These are phyloP conservation scores for Thrips palmi DNA, from an alignment of 1,140 invertebrate species.

Conservation along the genomic window DNA sequence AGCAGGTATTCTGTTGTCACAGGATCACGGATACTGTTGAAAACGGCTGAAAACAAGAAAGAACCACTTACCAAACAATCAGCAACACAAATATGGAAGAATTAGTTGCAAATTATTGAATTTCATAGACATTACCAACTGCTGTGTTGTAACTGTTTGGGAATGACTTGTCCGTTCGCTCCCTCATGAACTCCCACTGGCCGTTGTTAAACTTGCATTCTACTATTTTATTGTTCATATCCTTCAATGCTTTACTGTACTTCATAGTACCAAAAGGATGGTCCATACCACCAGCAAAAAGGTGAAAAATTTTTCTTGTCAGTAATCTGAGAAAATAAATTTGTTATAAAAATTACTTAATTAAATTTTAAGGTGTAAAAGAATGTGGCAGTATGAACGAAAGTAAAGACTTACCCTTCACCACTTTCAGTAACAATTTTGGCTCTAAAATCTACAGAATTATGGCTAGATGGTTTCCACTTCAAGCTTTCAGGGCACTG, in stretches of 20 bases:
- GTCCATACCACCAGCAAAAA: conserved; percentile 58
- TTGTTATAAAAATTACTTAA: conserved; percentile 8
- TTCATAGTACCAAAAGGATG: conserved; percentile 54
- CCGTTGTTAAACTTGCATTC: conserved; percentile 71
- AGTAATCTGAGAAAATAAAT: conserved; percentile 37
- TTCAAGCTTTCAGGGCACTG: conserved; percentile 74
- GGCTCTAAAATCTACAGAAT: conserved; percentile 90
- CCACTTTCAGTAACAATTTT: conserved; percentile 56
- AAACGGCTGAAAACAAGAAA: conserved; percentile 36
- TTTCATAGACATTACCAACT: conserved; percentile 33
- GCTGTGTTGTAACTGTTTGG: conserved; percentile 81
- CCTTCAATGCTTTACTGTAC: conserved; percentile 50
- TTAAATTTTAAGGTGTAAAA: conserved; percentile 5
- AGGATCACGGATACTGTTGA: conserved; percentile 49
- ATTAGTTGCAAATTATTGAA: background rate
- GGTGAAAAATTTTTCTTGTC: conserved; percentile 47
- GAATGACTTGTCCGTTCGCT: conserved; percentile 91
- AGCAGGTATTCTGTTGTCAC: conserved; percentile 65
- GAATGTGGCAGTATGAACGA: background rate
- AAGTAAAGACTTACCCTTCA: conserved; percentile 38
- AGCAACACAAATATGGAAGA: background rate
- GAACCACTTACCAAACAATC: background rate
- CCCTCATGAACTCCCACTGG: conserved; percentile 88
- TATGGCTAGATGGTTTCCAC: conserved; percentile 89
- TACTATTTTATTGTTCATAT: conserved; percentile 84